Evolutionary conservation across 2,113 vertebrate genomes (phyloP).

Genomic region (Anthoscopus minutus): DNA sequence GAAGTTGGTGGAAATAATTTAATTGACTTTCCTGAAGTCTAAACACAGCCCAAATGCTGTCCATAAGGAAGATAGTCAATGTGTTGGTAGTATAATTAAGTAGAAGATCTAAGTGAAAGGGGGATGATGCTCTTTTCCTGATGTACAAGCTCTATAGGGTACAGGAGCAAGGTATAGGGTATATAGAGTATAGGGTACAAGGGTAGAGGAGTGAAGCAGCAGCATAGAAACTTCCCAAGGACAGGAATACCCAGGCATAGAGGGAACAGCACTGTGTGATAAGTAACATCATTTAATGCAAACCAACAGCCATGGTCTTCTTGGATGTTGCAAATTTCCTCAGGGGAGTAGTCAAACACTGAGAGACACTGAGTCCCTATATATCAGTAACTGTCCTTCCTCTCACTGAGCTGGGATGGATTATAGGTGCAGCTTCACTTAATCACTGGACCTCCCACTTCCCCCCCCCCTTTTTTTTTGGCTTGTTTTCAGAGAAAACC

Average conservation of each 20-base stretch:
- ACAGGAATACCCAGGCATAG: background rate
- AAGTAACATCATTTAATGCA: background rate
- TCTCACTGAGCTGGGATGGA: background rate
- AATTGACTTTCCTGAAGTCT: background rate
- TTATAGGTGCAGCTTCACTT: conserved; percentile 7
- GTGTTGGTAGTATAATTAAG: background rate
- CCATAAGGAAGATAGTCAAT: background rate
- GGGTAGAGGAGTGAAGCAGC: background rate
- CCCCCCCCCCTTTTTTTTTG: no score
- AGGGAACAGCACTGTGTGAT: background rate
- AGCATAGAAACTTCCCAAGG: background rate
- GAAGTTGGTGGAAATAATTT: background rate
- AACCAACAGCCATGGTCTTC: fast-evolving
- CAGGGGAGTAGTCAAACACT: background rate
- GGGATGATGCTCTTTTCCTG: background rate
- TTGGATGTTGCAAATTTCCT: background rate
- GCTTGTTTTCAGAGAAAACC: background rate
- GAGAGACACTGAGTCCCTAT: background rate
- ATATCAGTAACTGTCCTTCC: background rate
- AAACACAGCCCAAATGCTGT: background rate
- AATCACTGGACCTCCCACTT: no score
- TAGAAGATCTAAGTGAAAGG: background rate
- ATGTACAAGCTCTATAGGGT: background rate
- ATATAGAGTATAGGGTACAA: no score
- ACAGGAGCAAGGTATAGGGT: no score